Percentiles rank a stretch among this genome's conserved stretches.
These are phyloP conservation scores for Escarpia spicata DNA, from an alignment of 2,888 invertebrate species.

Conservation along the genomic window DNA sequence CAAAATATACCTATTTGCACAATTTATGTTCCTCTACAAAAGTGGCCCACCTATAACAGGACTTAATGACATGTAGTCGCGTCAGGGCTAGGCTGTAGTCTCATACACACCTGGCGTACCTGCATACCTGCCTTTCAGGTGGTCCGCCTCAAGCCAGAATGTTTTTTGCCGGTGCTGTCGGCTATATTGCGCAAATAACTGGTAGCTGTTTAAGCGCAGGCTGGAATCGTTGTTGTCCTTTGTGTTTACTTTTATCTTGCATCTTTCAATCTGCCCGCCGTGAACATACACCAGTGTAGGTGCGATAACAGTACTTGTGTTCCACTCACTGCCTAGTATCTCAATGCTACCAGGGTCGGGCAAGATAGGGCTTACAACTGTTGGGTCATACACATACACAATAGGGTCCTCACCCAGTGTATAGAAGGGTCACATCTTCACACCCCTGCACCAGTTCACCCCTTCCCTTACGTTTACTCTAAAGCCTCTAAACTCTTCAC, in stretches of 20 bases:
- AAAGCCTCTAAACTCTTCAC: no score
- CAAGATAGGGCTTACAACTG: not conserved
- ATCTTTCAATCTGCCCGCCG: not conserved
- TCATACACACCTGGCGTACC: not conserved
- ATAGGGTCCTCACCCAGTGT: not conserved
- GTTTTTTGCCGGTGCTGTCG: not conserved
- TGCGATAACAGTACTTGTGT: not conserved
- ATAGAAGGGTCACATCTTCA: not conserved
- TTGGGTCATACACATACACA: not conserved
- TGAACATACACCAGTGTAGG: not conserved
- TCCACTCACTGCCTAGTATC: not conserved
- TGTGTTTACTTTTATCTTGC: not conserved
- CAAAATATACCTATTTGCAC: not conserved
- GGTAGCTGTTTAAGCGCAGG: not conserved
- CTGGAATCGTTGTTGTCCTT: not conserved
- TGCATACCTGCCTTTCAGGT: not conserved
- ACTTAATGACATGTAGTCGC: not conserved
- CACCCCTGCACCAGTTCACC: not conserved
- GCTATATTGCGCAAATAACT: not conserved
- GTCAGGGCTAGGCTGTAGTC: not conserved
- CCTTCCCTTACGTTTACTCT: not conserved
- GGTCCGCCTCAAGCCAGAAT: not conserved
- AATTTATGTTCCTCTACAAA: not conserved
- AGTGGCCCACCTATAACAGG: not conserved
- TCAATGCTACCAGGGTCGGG: not conserved